Percentiles rank a stretch among this genome's conserved stretches.
These are phyloP conservation scores for Synanthedon vespiformis DNA, from an alignment of 2,888 invertebrate species.

Conservation along the genomic window DNA sequence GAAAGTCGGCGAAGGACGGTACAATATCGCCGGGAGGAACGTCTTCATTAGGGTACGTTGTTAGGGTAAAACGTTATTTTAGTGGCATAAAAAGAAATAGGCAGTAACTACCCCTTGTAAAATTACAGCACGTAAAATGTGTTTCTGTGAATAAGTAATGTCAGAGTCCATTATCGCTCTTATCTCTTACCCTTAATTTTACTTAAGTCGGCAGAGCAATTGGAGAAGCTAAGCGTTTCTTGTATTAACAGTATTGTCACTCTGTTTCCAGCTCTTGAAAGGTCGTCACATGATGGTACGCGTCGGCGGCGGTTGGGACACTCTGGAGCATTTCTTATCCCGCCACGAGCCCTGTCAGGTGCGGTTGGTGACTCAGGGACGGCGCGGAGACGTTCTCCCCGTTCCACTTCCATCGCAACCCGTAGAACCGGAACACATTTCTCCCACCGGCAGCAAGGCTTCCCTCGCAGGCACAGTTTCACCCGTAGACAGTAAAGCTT, in stretches of 20 bases:
- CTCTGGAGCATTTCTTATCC: conserved; percentile 90
- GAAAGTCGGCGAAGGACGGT: conserved; percentile 88
- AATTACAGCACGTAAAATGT: neutral
- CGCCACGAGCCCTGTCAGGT: conserved; percentile 90
- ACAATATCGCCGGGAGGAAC: conserved; percentile 87
- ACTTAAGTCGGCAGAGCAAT: too few species aligned
- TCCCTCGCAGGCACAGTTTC: conserved; percentile 28
- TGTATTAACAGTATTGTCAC: too few species aligned
- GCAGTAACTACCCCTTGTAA: neutral
- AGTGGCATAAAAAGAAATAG: too few species aligned
- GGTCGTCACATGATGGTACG: conserved; percentile 96
- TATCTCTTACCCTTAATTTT: too few species aligned
- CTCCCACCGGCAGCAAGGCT: conserved; percentile 23
- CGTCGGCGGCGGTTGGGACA: conserved; percentile 95
- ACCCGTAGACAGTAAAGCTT: conserved; percentile 39
- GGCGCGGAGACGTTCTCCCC: conserved; percentile 36
- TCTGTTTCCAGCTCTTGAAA: conserved; percentile 78
- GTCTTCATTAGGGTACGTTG: conserved; percentile 85
- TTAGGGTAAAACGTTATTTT: neutral
- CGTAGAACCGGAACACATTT: conserved; percentile 10
- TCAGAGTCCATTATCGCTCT: too few species aligned
- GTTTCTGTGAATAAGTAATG: neutral
- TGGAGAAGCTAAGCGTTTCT: too few species aligned
- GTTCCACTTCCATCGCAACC: conserved; percentile 20
- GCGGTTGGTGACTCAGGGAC: conserved; percentile 63